Conservation (phyloP, 2,797 vertebrate genomes). For the Catharus ustulatus region DNA sequence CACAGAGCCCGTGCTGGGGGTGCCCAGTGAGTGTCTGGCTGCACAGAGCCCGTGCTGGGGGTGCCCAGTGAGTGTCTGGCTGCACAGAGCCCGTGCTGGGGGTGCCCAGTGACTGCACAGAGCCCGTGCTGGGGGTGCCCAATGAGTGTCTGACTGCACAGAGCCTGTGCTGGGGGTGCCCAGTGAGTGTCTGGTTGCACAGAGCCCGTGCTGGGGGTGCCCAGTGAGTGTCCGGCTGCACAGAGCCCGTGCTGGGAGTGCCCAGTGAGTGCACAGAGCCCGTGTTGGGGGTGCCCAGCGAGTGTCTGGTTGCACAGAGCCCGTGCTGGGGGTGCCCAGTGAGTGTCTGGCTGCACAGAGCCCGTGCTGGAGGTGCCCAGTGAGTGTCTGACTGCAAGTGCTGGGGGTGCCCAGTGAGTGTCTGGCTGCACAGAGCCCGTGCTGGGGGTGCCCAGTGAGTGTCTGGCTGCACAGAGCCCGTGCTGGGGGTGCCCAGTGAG, state of each 20-base stretch:
- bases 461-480: rapidly evolving
- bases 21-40: rapidly evolving
- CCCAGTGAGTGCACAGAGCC: rapidly evolving
- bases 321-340: background rate
- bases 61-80: rapidly evolving
- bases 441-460: rapidly evolving
- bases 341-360: rapidly evolving
- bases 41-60: background rate
- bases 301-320: rapidly evolving
- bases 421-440: background rate
- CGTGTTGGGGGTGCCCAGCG: rapidly evolving
- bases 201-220: background rate
- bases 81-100: rapidly evolving
- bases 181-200: rapidly evolving
- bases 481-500: no score
- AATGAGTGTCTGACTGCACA: rapidly evolving
- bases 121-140: background rate
- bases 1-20: rapidly evolving
- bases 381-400: rapidly evolving
- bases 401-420: rapidly evolving
- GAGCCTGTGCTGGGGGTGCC: background rate
- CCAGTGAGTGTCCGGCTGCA: no score
- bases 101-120: background rate
- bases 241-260: background rate
- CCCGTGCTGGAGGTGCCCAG: no score